phyloP scores from a whole-genome alignment of 2,113 vertebrate genomes.

The Muntiacus muntjak region DNA sequence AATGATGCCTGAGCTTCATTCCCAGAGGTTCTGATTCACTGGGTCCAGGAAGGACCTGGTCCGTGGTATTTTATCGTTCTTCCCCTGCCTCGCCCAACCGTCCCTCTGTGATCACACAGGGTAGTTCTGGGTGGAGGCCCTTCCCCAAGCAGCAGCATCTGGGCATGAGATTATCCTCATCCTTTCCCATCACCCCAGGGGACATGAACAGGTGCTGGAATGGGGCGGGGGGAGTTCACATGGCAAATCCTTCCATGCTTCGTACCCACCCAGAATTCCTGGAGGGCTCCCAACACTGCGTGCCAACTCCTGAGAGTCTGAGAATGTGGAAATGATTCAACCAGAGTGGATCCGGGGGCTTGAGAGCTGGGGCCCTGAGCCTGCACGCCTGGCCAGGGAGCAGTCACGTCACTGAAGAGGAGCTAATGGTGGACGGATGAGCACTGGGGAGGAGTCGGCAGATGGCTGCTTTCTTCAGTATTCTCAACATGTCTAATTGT shows the following conservation, averaged over 20 bases:
- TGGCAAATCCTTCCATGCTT: not conserved
- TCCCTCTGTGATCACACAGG: not conserved
- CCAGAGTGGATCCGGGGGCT: not conserved
- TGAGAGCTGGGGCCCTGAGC: not conserved
- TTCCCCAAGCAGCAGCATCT: not conserved
- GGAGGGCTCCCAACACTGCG: not conserved
- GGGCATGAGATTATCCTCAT: not conserved
- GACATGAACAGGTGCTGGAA: rapidly evolving
- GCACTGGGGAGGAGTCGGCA: rapidly evolving
- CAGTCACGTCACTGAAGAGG: not conserved
- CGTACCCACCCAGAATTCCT: not conserved
- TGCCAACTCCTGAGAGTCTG: not conserved
- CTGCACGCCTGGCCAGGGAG: not conserved
- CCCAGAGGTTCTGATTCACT: not conserved
- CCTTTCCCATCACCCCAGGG: not conserved
- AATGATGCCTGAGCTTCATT: not conserved
- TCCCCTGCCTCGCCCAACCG: rapidly evolving
- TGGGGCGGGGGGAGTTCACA: not conserved
- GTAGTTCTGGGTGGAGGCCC: not conserved
- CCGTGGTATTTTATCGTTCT: not conserved
- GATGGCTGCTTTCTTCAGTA: rapidly evolving
- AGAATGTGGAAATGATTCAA: not conserved
- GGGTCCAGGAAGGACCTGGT: too few relatives aligned
- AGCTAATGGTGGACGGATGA: rapidly evolving
- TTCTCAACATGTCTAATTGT: not conserved